Base-by-base conservation (phyloP, 2,113 vertebrate species). In the Cinclus mexicanus region DNA sequence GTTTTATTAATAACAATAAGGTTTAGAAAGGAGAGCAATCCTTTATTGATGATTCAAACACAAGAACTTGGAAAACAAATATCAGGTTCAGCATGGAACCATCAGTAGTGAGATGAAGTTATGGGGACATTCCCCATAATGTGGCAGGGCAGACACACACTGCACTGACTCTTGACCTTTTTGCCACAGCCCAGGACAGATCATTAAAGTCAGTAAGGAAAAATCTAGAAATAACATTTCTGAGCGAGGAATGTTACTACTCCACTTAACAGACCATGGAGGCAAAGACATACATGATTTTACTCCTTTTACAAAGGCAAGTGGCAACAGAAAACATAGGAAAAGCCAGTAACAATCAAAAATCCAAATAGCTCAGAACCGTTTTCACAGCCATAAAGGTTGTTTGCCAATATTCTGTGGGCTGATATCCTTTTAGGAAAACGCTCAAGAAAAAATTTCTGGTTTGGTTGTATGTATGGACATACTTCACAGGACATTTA, bases 151-250 rank as follows among this genome's bases (percentile, higher is more conserved):
- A 74, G 50, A 28, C 39, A 41, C 25, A 42, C 13, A 28, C n/a
- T 19, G 39, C 64, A 20, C 9, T 22, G 39, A 37, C 35, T 52
- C 44, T 11, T 21, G 24, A 10, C 13, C 16, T 11, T 12, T n/a
- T 35, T 52, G 46, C 24, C 44, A 29, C 28, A 28, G 23, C 46
- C 42, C 35, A 65, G 31, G 47, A 49, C 21, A 31, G 4, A 10
- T 8, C 0, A 0, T 1, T 29, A 61, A 61, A 70, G 6, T 8
- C 15, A 46, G 8, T 2, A 24, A 28, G 33, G 46, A 72, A 77
- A 68, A 60, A 28, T 3, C n/a, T 16, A 68, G 41, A 47, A 75
- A 60, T 28, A 22, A 1, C 17, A 63, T 49, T 89, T 67, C 50
- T 56, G 61, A 70, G 22, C 0, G 1, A 11, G 23, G 21, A 6